Evolutionary conservation across 1,140 invertebrate genomes (phyloP).

Genomic region (Hesperophylax magnus): DNA sequence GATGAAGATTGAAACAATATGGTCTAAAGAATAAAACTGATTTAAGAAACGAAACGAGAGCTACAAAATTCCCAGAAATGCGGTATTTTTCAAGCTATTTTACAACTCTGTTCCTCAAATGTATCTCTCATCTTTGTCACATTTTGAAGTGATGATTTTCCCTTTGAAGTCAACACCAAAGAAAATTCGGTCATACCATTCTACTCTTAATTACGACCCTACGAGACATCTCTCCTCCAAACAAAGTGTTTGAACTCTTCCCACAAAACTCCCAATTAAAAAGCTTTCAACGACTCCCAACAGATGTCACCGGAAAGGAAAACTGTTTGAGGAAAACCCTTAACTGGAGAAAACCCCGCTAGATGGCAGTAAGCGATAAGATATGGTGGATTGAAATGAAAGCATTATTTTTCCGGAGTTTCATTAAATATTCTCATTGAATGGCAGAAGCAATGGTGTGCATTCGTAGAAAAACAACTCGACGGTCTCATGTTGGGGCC

Average conservation of each 20-base stretch:
- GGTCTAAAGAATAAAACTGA: no score
- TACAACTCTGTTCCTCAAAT: no score
- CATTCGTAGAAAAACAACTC: slow-evolving; percentile 22
- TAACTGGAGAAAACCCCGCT: slow-evolving; percentile 3
- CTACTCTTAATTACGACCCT: not conserved
- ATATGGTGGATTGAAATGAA: not conserved
- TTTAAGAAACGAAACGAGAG: no score
- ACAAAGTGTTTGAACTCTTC: slow-evolving; percentile 7
- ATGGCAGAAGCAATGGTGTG: not conserved
- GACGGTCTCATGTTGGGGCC: not conserved
- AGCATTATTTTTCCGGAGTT: not conserved
- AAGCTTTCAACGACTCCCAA: not conserved
- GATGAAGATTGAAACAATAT: no score
- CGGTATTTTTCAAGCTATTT: no score
- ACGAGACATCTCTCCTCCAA: not conserved
- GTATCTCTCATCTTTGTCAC: not conserved
- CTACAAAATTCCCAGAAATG: no score
- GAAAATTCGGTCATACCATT: not conserved
- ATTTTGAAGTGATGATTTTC: not conserved
- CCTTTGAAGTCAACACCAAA: not conserved
- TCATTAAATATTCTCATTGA: slow-evolving; percentile 29
- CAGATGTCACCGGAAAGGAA: slow-evolving; percentile 1
- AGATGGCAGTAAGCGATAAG: slow-evolving; percentile 29
- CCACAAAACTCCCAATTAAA: not conserved
- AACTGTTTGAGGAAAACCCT: slow-evolving; percentile 16